Conservation (phyloP, 2,797 vertebrate species). For the Falco cherrug region DNA sequence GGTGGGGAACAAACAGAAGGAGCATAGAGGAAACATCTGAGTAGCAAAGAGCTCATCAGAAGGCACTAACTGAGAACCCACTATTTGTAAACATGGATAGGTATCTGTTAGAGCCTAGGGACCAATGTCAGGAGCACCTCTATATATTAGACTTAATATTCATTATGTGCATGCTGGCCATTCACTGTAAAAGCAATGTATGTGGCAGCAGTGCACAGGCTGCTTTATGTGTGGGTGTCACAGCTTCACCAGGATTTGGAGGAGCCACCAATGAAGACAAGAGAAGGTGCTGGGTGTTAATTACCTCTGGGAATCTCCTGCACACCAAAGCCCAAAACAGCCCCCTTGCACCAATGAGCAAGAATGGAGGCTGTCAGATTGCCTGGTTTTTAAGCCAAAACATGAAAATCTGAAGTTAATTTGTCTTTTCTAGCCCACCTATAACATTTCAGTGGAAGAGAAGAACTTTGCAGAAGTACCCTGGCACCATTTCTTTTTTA, state of each 20-base stretch:
- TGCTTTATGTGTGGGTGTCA: too few relatives aligned
- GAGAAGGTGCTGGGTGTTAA: background rate
- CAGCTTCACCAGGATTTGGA: background rate
- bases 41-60: background rate
- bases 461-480: background rate
- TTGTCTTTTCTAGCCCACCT: background rate
- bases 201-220: accelerated
- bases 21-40: too few relatives aligned
- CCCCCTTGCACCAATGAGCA: background rate
- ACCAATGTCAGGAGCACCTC: background rate
- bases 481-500: background rate
- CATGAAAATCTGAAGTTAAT: background rate
- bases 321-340: background rate
- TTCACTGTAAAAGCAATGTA: background rate
- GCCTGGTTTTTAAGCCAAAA: background rate
- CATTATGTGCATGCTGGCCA: accelerated
- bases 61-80: background rate
- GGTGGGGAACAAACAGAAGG: background rate
- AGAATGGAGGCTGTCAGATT: background rate
- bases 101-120: too few relatives aligned
- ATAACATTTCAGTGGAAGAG: background rate
- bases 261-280: accelerated
- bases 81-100: accelerated
- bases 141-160: too few relatives aligned
- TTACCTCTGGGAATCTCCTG: background rate